A percentile compares a stretch with the other conserved stretches of the same genome.
Conservation (phyloP, 2,113 vertebrate genomes). For the Stigmatopora nigra region DNA sequence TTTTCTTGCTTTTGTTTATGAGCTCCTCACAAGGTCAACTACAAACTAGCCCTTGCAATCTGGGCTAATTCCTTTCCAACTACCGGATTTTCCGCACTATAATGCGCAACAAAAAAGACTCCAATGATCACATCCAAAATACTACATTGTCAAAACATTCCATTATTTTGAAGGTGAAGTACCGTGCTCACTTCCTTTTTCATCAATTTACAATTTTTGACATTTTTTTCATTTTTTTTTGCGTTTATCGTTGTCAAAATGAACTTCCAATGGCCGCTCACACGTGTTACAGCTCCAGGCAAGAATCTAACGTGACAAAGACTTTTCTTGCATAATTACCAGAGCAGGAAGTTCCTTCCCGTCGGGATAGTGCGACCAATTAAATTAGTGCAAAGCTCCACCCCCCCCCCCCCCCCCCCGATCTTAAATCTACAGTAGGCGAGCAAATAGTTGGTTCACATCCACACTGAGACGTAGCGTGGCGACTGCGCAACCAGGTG, state of each 20-base stretch:
- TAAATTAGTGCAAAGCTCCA: slow-evolving; percentile 48
- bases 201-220: too few relatives aligned
- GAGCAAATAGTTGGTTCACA: slow-evolving; percentile 42
- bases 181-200: too few relatives aligned
- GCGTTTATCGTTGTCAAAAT: too few relatives aligned
- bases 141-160: too few relatives aligned
- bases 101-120: too few relatives aligned
- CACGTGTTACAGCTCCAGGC: slow-evolving; percentile 41
- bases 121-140: too few relatives aligned
- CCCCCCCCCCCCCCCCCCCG: slow-evolving; percentile 4
- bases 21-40: neutral
- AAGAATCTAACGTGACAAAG: slow-evolving; percentile 41
- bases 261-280: slow-evolving; percentile 12
- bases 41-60: neutral
- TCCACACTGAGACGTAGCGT: slow-evolving; percentile 46
- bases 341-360: slow-evolving; percentile 23
- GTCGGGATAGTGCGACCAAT: slow-evolving; percentile 31
- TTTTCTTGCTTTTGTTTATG: slow-evolving; percentile 1
- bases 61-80: neutral
- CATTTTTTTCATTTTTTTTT: too few relatives aligned
- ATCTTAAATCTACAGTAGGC: slow-evolving; percentile 48
- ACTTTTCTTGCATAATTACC: slow-evolving; percentile 54
- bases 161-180: too few relatives aligned
- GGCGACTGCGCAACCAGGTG: slow-evolving; percentile 55
- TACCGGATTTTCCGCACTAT: too few relatives aligned